A percentile compares a stretch with the other conserved stretches of the same genome.
Evolutionary conservation across 2,797 vertebrate genomes (phyloP).

Genomic region (Oryzias sinensis): DNA sequence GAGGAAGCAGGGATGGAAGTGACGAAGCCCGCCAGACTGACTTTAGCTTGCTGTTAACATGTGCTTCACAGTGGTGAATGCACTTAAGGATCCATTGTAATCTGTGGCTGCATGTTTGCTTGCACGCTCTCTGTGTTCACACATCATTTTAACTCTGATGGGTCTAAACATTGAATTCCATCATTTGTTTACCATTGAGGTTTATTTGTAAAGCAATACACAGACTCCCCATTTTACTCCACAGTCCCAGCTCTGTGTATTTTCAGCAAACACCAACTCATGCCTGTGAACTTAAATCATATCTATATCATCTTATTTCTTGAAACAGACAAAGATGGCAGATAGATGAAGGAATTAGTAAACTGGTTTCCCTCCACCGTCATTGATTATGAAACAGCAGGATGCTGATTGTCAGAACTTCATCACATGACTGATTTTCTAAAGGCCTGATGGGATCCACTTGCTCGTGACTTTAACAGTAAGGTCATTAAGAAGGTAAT

Average conservation of each 20-base stretch:
- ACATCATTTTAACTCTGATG: background rate
- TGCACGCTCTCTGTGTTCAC: constrained; percentile 29
- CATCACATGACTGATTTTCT: too few relatives aligned
- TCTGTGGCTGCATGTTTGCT: constrained; percentile 26
- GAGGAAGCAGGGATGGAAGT: background rate
- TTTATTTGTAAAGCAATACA: constrained; percentile 26
- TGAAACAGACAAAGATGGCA: too few relatives aligned
- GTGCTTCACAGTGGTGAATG: constrained; percentile 25
- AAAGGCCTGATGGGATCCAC: too few relatives aligned
- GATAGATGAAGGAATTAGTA: too few relatives aligned
- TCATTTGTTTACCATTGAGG: constrained; percentile 10
- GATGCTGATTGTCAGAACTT: too few relatives aligned
- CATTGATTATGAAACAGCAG: too few relatives aligned
- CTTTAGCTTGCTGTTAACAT: constrained; percentile 33
- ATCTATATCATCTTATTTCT: too few relatives aligned
- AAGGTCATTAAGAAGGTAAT: too few relatives aligned
- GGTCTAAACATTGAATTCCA: constrained; percentile 44
- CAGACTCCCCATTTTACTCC: constrained; percentile 5
- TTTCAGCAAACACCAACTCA: constrained; percentile 19
- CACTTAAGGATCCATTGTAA: constrained; percentile 23
- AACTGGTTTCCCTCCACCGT: too few relatives aligned
- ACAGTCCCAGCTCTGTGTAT: constrained; percentile 2
- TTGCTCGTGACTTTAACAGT: too few relatives aligned
- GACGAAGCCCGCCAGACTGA: constrained; percentile 34
- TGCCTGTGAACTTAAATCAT: too few relatives aligned